Base-by-base conservation (phyloP, 1,140 invertebrate genomes). In the Venustaconcha ellipsiformis region DNA sequence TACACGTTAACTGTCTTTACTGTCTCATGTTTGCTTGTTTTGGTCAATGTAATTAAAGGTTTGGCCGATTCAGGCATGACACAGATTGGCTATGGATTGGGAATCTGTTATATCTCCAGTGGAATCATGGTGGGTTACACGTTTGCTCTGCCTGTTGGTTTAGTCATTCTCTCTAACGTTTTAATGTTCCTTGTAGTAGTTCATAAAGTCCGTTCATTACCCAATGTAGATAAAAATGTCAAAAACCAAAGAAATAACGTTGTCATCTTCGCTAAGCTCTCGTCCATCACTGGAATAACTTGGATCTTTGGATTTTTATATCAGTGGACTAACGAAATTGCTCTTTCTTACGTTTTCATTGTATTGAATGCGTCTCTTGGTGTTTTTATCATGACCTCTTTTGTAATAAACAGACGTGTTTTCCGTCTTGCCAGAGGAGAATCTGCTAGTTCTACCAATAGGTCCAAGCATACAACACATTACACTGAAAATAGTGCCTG, bases 321-420 rank as follows among this genome's bases (percentile, higher is more conserved):
- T 15, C 68, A 74, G 4, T 71, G 79, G 68, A 79, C 78, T 13
- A 72, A 78, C 23, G 76, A 76, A 14, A n/a, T 17, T 2, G 69
- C 70, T n/a, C 70, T 93, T 13, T 86, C 88, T 87, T 92, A 92
- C 79, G 78, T 92, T 12, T 93, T 93, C 83, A 90, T 93, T 4
- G 79, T 90, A 6, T 83, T 93, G 18, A 93, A 93, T 81, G 91
- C 92, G 11, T 86, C 92, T 14, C 92, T 93, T 83, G 92, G 92
- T 3, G 78, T 93, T 14, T 93, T 93, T 82, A 92, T 93, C 57
- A 92, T 93, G 78, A 76, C 92, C 1, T 92, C 92, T 0, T 93
- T 93, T 86, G 92, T 92, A 30, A 30, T 30, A 30, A 30, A 30
- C 2, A 30, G 26, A 3, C 26, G 26, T 30, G 26, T 30, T 1